Evolutionary conservation across 2,797 vertebrate genomes (phyloP).

Genomic region (Sebastes reedi): DNA sequence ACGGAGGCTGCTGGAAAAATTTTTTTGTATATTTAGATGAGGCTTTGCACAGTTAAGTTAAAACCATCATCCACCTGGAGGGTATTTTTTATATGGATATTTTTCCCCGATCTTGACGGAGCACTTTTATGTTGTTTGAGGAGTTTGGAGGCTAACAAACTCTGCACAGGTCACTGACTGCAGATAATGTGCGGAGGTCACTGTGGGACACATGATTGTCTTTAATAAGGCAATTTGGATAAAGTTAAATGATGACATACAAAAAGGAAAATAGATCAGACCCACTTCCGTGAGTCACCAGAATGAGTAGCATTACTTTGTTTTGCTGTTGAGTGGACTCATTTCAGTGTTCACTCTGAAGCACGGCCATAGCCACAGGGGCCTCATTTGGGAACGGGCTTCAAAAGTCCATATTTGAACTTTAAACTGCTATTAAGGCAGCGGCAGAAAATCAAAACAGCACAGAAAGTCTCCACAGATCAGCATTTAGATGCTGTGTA

Average conservation of each 20-base stretch:
- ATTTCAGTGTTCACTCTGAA: slow-evolving; percentile 45
- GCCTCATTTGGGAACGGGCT: slow-evolving; percentile 46
- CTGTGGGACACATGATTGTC: slow-evolving; percentile 7
- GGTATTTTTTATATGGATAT: neutral
- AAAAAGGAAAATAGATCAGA: slow-evolving; percentile 19
- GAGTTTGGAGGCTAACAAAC: slow-evolving; percentile 26
- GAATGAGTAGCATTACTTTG: slow-evolving; percentile 48
- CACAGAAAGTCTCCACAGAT: slow-evolving; percentile 32
- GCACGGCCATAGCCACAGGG: slow-evolving; percentile 53
- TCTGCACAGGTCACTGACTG: slow-evolving; percentile 26
- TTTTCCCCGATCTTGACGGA: neutral
- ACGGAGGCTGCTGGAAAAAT: neutral
- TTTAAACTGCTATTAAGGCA: slow-evolving; percentile 49
- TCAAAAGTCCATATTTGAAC: slow-evolving; percentile 65
- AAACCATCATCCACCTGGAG: slow-evolving; percentile 14
- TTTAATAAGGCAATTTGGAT: slow-evolving; percentile 59
- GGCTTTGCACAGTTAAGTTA: slow-evolving; percentile 3
- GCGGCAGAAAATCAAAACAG: slow-evolving; percentile 37
- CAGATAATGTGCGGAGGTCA: slow-evolving; percentile 21
- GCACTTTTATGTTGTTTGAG: slow-evolving; percentile 15
- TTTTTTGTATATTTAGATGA: slow-evolving; percentile 10
- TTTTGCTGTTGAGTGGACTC: slow-evolving; percentile 19
- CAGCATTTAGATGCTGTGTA: slow-evolving; percentile 17
- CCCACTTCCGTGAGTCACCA: slow-evolving; percentile 34
- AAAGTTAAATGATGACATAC: slow-evolving; percentile 40